These are phyloP conservation scores for Globodera ellingtonae DNA, from an alignment of 1,140 invertebrate species.

Conservation along the genomic window DNA sequence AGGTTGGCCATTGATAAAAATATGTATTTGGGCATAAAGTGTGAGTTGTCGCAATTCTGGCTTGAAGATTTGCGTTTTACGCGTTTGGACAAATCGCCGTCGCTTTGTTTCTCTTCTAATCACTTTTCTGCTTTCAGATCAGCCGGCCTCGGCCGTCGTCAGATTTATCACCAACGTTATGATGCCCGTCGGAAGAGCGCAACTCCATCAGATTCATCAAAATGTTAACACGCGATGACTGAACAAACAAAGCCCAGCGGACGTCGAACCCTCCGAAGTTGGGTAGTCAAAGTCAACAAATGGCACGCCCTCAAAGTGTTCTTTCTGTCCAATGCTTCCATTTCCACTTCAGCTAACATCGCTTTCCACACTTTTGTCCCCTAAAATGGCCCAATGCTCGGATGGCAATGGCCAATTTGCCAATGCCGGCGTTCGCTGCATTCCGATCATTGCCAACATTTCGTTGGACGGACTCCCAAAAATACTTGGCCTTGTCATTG, in stretches of 20 bases:
- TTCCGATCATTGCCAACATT: constrained; percentile 23
- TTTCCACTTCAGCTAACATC: no score
- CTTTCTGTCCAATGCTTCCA: no score
- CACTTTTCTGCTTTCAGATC: constrained; percentile 69
- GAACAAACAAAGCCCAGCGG: not conserved
- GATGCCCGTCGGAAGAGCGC: constrained; percentile 65
- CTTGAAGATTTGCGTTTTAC: no score
- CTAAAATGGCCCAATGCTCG: not conserved
- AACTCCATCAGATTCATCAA: constrained; percentile 42
- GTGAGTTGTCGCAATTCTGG: no score
- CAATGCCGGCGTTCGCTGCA: not conserved
- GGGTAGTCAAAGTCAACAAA: no score
- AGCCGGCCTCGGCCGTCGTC: constrained; percentile 90
- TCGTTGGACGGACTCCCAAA: not conserved
- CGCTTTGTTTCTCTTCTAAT: not conserved
- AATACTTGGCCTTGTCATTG: not conserved
- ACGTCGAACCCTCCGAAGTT: no score
- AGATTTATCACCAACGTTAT: constrained; percentile 92
- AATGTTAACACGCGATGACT: constrained; percentile 7
- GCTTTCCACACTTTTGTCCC: no score
- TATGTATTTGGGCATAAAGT: no score
- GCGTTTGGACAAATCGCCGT: no score
- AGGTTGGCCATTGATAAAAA: no score
- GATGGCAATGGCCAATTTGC: not conserved
- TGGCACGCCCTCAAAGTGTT: no score